phyloP scores from a whole-genome alignment of 2,888 invertebrate species.

The Kryphioiulus occultus region DNA sequence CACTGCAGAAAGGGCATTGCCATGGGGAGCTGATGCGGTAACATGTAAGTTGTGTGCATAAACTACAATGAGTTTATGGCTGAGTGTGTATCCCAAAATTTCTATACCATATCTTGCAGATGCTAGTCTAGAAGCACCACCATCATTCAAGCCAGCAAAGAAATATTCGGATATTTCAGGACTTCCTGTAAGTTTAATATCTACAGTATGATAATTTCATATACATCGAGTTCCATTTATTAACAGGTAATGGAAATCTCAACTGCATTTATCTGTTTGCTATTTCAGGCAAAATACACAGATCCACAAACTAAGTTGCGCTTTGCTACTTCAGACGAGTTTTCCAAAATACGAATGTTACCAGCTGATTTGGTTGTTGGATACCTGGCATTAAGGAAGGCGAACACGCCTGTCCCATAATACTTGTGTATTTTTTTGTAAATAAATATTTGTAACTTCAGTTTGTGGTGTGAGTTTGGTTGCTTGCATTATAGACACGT shows the following conservation, averaged over 20 bases:
- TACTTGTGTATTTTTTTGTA: background rate
- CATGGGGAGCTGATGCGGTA: slow-evolving; percentile 79
- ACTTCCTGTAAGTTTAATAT: slow-evolving; percentile 68
- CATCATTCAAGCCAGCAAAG: slow-evolving; percentile 87
- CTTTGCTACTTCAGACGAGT: slow-evolving; percentile 87
- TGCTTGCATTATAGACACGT: too few relatives aligned
- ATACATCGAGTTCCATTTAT: background rate
- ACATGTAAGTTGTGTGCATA: slow-evolving; percentile 68
- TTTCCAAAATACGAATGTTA: slow-evolving; percentile 80
- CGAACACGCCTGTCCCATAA: slow-evolving; percentile 63
- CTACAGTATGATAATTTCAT: too few relatives aligned
- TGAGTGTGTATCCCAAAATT: background rate
- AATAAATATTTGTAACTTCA: background rate
- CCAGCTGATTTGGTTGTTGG: slow-evolving; percentile 93
- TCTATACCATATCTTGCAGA: slow-evolving; percentile 69
- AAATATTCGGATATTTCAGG: slow-evolving; percentile 95
- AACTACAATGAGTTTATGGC: background rate
- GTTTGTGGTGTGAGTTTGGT: background rate
- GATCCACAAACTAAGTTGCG: slow-evolving; percentile 89
- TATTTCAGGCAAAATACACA: slow-evolving; percentile 76
- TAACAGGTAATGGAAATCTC: background rate
- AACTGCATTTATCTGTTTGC: background rate
- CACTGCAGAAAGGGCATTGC: slow-evolving; percentile 77
- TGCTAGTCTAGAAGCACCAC: slow-evolving; percentile 88
- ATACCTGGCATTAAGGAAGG: slow-evolving; percentile 83